Evolutionary conservation across 2,888 invertebrate species (phyloP).

Genomic region (Antitype chi): DNA sequence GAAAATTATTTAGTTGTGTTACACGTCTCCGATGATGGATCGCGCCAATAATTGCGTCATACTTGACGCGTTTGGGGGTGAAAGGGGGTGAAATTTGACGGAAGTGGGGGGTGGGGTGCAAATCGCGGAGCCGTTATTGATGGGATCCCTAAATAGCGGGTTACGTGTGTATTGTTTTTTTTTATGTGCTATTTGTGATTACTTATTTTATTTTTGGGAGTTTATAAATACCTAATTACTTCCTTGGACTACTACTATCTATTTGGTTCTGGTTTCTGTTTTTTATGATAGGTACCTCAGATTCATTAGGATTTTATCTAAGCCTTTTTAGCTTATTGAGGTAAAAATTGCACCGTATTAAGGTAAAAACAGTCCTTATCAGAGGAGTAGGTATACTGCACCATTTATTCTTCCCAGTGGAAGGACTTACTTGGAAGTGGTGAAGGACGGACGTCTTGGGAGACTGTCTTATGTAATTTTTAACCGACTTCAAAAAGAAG

Average conservation of each 20-base stretch:
- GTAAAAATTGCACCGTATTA: too few relatives aligned
- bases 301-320: background rate
- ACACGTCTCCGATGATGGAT: slow-evolving; percentile 87
- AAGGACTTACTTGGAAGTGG: too few relatives aligned
- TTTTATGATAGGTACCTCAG: background rate
- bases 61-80: slow-evolving; percentile 74
- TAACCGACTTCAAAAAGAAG: too few relatives aligned
- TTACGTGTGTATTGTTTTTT: slow-evolving; percentile 69
- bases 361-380: too few relatives aligned
- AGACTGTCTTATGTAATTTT: too few relatives aligned
- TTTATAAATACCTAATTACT: background rate
- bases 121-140: slow-evolving; percentile 79
- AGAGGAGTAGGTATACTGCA: too few relatives aligned
- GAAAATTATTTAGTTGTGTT: slow-evolving; percentile 89
- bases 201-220: background rate
- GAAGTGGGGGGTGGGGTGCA: slow-evolving; percentile 68
- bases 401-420: too few relatives aligned
- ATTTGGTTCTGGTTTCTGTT: background rate
- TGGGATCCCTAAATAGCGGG: slow-evolving; percentile 71
- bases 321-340: background rate
- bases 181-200: slow-evolving; percentile 38
- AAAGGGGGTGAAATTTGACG: slow-evolving; percentile 78
- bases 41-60: slow-evolving; percentile 87
- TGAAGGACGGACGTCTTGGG: too few relatives aligned
- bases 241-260: background rate